These are phyloP conservation scores for Stenurella melanura DNA, from an alignment of 2,888 invertebrate species.

Conservation along the genomic window DNA sequence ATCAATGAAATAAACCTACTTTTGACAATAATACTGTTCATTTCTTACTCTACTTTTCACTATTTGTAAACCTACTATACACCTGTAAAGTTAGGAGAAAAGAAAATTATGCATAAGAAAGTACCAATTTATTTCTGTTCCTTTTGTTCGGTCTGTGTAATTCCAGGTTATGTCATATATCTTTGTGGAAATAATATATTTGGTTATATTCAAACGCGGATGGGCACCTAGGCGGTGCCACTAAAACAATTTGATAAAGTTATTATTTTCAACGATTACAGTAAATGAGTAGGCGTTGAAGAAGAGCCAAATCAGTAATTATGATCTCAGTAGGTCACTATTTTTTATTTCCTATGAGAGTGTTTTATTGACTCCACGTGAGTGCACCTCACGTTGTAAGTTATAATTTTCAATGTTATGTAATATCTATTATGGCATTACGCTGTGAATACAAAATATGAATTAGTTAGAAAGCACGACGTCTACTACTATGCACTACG, in stretches of 20 bases:
- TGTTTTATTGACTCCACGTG: not conserved
- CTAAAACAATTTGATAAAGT: not conserved
- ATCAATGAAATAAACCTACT: too few relatives aligned
- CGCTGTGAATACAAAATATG: slow-evolving; percentile 10
- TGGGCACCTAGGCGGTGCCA: too few relatives aligned
- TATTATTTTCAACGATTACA: not conserved
- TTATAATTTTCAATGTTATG: slow-evolving; percentile 16
- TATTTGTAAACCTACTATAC: too few relatives aligned
- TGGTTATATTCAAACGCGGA: too few relatives aligned
- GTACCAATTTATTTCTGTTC: too few relatives aligned
- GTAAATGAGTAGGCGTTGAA: not conserved
- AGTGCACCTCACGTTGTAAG: slow-evolving; percentile 8
- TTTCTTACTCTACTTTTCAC: too few relatives aligned
- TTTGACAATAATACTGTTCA: too few relatives aligned
- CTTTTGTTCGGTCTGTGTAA: too few relatives aligned
- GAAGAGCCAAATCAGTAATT: not conserved
- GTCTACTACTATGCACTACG: slow-evolving; percentile 5
- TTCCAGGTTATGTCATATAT: too few relatives aligned
- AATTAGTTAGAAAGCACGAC: slow-evolving; percentile 14
- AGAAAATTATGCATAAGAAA: too few relatives aligned
- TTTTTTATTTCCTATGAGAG: not conserved
- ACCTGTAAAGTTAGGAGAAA: too few relatives aligned
- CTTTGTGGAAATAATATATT: too few relatives aligned
- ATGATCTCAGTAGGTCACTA: not conserved
- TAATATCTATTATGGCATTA: not conserved